These are phyloP conservation scores for Parasteatoda lunata DNA, from an alignment of 2,888 invertebrate genomes.

Conservation along the genomic window DNA sequence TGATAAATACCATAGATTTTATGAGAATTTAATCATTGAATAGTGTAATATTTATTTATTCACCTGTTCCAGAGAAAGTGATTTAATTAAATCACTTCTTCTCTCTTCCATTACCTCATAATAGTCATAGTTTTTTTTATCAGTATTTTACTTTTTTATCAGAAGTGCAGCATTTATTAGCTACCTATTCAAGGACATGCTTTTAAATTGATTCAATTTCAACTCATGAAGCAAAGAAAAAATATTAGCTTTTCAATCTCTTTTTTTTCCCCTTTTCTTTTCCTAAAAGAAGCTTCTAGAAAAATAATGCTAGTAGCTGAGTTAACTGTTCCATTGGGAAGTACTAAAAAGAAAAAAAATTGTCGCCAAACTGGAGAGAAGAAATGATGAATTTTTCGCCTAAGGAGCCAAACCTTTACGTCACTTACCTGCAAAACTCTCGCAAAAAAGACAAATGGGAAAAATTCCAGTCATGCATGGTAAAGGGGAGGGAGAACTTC, in stretches of 20 bases:
- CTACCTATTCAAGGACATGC: no score
- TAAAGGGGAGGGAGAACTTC: conserved; percentile 4
- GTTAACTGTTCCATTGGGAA: background rate
- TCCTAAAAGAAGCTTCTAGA: conserved; percentile 9
- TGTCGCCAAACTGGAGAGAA: conserved; percentile 2
- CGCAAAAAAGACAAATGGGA: conserved; percentile 18
- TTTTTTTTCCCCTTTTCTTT: background rate
- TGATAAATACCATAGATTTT: no score
- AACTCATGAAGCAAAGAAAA: background rate
- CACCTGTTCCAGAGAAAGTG: no score
- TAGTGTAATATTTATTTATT: no score
- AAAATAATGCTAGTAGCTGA: conserved; percentile 21
- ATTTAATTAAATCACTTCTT: no score
- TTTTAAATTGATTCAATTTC: no score
- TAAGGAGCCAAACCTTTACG: conserved; percentile 4
- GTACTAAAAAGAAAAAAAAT: conserved; percentile 7
- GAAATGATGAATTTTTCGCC: conserved; percentile 42
- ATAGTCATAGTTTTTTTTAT: no score
- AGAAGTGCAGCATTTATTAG: no score
- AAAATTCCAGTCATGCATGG: conserved; percentile 10
- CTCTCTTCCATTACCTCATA: no score
- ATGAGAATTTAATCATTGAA: no score
- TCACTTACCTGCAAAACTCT: conserved; percentile 14
- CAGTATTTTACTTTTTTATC: no score
- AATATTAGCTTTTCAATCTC: background rate